phyloP scores from a whole-genome alignment of 2,888 invertebrate genomes.

The Harpalus rufipes region DNA sequence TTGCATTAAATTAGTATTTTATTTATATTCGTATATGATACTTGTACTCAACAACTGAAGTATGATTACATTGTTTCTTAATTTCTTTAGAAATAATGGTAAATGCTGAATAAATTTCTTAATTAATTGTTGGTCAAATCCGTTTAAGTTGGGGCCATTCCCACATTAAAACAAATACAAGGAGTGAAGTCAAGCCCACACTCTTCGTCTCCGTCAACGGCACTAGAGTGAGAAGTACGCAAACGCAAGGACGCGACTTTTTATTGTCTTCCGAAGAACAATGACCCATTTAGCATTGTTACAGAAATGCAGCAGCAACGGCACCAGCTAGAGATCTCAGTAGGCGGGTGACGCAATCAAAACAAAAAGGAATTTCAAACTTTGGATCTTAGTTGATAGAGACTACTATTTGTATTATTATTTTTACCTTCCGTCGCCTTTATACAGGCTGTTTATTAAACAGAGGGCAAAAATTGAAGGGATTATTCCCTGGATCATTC shows the following conservation, averaged over 20 bases:
- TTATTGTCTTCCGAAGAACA: constrained; percentile 59
- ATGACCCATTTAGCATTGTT: constrained; percentile 65
- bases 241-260: constrained; percentile 42
- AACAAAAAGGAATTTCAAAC: neutral
- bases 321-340: constrained; percentile 10
- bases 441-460: too few relatives aligned
- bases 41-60: neutral
- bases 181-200: constrained; percentile 2
- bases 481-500: too few relatives aligned
- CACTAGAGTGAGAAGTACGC: constrained; percentile 36
- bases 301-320: constrained; percentile 55
- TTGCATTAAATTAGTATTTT: neutral
- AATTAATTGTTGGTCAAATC: constrained; percentile 51
- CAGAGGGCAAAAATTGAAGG: too few relatives aligned
- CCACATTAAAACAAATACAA: constrained; percentile 47
- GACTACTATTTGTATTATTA: too few relatives aligned
- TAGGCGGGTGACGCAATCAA: constrained; percentile 21
- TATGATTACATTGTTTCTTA: constrained; percentile 36
- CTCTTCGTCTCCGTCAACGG: neutral
- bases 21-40: neutral
- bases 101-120: constrained; percentile 28
- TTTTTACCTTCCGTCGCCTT: too few relatives aligned
- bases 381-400: neutral
- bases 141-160: constrained; percentile 34
- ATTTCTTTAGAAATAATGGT: constrained; percentile 25